Conservation (phyloP, 2,888 invertebrate genomes). For the Macrosiphum euphorbiae region DNA sequence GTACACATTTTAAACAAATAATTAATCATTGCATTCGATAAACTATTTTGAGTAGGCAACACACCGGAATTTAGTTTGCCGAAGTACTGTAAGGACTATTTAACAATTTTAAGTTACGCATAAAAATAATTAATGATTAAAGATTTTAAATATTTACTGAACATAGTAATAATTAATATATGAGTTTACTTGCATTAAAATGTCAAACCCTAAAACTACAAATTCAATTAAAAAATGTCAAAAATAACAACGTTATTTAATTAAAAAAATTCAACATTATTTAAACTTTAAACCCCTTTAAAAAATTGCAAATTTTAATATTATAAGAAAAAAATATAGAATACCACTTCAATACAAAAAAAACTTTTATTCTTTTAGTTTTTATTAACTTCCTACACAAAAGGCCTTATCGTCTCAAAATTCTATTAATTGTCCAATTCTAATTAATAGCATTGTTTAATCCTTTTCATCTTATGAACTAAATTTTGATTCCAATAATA, state of each 20-base stretch:
- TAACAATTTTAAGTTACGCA: not conserved
- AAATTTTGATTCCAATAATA: not conserved
- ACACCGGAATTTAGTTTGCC: not conserved
- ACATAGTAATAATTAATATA: constrained; percentile 2
- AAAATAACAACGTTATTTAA: not conserved
- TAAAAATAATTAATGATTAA: not conserved
- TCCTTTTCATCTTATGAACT: not conserved
- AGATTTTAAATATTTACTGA: not conserved
- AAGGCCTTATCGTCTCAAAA: not conserved
- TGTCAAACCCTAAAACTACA: not conserved
- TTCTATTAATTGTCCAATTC: not conserved
- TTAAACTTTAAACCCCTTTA: not conserved
- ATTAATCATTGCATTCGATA: not conserved
- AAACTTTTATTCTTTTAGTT: not conserved
- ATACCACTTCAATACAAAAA: not conserved
- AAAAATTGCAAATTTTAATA: not conserved
- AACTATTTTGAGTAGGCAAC: not conserved
- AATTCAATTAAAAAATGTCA: constrained; percentile 2
- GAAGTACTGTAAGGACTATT: not conserved
- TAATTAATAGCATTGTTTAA: not conserved
- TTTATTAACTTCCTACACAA: not conserved
- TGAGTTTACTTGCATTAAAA: not conserved
- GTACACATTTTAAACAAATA: not conserved
- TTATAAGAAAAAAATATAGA: not conserved
- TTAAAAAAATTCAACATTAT: not conserved